These are phyloP conservation scores for Latrodectus geometricus DNA, from an alignment of 1,140 invertebrate species.

Conservation along the genomic window DNA sequence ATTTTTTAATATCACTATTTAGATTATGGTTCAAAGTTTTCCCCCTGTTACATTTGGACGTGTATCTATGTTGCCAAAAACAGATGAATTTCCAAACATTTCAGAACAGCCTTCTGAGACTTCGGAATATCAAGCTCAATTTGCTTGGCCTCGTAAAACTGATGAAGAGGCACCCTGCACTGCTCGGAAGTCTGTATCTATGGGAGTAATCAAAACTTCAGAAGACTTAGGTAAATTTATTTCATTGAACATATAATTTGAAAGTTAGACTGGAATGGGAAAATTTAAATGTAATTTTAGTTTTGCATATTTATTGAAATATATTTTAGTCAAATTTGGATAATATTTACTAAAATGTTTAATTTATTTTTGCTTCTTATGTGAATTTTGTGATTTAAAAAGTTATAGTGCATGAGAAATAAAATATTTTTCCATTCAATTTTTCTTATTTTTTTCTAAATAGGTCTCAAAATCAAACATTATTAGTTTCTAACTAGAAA, in stretches of 20 bases:
- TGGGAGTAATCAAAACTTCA: constrained; percentile 45
- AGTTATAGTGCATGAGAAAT: too few species aligned
- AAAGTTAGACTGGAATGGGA: too few species aligned
- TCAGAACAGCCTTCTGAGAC: constrained; percentile 34
- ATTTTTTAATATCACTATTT: neutral
- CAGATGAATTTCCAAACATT: constrained; percentile 43
- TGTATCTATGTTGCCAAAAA: constrained; percentile 38
- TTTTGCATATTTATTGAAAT: too few species aligned
- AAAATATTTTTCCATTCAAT: too few species aligned
- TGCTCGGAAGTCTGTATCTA: constrained; percentile 57
- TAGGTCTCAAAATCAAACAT: too few species aligned
- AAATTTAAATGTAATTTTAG: too few species aligned
- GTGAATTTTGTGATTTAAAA: too few species aligned
- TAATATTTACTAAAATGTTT: too few species aligned
- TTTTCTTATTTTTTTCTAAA: too few species aligned
- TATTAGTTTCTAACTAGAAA: too few species aligned
- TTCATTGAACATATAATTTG: neutral
- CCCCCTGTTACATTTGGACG: constrained; percentile 53
- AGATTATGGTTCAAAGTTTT: constrained; percentile 62
- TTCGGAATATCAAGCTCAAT: constrained; percentile 56
- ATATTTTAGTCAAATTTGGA: too few species aligned
- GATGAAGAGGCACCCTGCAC: constrained; percentile 5
- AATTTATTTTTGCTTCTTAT: too few species aligned
- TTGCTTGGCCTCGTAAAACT: constrained; percentile 52
- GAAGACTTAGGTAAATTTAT: constrained; percentile 30